A percentile compares a stretch with the other conserved stretches of the same genome.
Evolutionary conservation across 2,888 invertebrate species (phyloP).

Genomic region (Auanema sp.): DNA sequence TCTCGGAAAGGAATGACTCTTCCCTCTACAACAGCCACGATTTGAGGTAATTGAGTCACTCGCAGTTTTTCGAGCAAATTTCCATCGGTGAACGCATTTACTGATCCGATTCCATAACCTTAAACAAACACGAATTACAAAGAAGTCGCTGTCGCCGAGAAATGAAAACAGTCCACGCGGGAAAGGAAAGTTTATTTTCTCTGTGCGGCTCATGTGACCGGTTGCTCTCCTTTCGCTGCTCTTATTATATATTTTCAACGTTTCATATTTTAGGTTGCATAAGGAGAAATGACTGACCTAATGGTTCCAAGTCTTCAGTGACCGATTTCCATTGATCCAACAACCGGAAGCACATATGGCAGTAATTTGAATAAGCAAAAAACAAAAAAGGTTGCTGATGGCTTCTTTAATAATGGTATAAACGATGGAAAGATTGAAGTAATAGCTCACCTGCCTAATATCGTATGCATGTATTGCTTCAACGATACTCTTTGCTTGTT

Average conservation of each 20-base stretch:
- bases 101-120: constrained; percentile 67
- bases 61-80: constrained; percentile 64
- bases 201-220: not conserved
- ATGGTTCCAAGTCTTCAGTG: constrained; percentile 65
- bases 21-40: constrained; percentile 66
- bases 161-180: not conserved
- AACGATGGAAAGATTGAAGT: not conserved
- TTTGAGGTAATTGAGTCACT: constrained; percentile 64
- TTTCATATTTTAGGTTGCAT: no score
- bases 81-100: constrained; percentile 65
- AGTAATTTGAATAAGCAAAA: constrained; percentile 67
- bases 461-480: constrained; percentile 46
- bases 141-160: not conserved
- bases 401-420: constrained; percentile 49
- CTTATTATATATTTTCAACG: not conserved
- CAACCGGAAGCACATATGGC: constrained; percentile 66
- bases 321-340: constrained; percentile 66
- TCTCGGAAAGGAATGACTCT: constrained; percentile 62
- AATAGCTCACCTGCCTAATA: constrained; percentile 43
- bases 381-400: constrained; percentile 67
- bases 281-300: constrained; percentile 60
- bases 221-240: not conserved
- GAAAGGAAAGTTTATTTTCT: constrained; percentile 2
- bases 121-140: constrained; percentile 6
- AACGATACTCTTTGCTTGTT: constrained; percentile 50